A percentile compares a stretch with the other conserved stretches of the same genome.
Evolutionary conservation across 1,140 invertebrate genomes (phyloP).

Genomic region (Coptotermes formosanus): DNA sequence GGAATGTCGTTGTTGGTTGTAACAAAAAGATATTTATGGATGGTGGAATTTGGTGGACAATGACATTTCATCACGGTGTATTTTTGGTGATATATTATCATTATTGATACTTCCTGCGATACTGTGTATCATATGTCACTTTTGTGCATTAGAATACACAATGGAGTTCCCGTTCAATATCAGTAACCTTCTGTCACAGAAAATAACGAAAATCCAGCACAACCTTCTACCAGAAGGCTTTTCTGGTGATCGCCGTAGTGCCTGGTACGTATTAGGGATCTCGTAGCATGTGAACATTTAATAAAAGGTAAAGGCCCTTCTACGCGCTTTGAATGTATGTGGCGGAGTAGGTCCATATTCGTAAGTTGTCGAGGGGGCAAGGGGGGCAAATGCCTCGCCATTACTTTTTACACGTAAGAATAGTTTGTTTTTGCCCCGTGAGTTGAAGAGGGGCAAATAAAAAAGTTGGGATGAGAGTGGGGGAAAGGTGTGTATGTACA

Average conservation of each 20-base stretch:
- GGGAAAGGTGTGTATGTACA: too few relatives aligned
- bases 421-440: too few relatives aligned
- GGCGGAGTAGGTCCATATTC: too few relatives aligned
- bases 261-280: background rate
- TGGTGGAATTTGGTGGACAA: background rate
- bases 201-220: background rate
- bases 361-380: too few relatives aligned
- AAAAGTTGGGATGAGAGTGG: too few relatives aligned
- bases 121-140: background rate
- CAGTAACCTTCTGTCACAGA: background rate
- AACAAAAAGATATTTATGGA: too few relatives aligned
- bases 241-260: conserved; percentile 20
- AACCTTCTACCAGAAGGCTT: conserved; percentile 24
- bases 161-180: conserved; percentile 28
- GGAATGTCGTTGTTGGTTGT: too few relatives aligned
- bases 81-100: background rate
- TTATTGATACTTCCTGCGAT: background rate
- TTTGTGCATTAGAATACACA: background rate
- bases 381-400: too few relatives aligned
- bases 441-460: too few relatives aligned
- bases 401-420: too few relatives aligned
- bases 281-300: background rate
- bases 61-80: background rate
- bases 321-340: too few relatives aligned
- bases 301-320: too few relatives aligned